These are phyloP conservation scores for Galemys pyrenaicus DNA, from an alignment of 2,113 vertebrate species.

Conservation along the genomic window DNA sequence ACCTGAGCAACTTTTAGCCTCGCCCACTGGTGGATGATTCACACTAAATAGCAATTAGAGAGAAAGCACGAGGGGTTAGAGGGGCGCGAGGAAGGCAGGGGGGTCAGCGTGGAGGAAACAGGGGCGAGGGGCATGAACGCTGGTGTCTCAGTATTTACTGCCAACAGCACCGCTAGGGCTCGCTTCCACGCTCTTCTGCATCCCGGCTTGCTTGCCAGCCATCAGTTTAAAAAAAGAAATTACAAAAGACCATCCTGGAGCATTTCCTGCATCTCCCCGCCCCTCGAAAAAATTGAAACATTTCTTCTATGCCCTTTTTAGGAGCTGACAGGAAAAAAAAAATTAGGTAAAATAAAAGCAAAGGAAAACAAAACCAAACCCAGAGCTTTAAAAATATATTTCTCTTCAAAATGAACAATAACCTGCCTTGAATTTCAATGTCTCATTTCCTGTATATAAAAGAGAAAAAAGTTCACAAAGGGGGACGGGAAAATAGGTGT, in stretches of 20 bases:
- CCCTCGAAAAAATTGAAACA: not conserved
- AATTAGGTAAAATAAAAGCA: not conserved
- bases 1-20: conserved; percentile 75
- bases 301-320: not conserved
- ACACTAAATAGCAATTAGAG: conserved; percentile 66
- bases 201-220: not conserved
- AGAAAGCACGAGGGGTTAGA: conserved; percentile 51
- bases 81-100: too few species aligned
- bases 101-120: accelerated
- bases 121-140: accelerated
- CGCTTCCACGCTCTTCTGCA: not conserved
- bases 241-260: not conserved
- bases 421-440: conserved; percentile 2
- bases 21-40: conserved; percentile 30
- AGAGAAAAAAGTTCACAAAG: not conserved
- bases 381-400: not conserved
- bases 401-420: conserved; percentile 35
- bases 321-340: not conserved
- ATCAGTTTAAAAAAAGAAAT: not conserved
- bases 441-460: not conserved
- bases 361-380: conserved; percentile 7
- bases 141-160: not conserved
- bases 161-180: not conserved
- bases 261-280: not conserved
- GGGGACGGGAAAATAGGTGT: not conserved